Conservation (phyloP, 92 coral and sea anemone species). For the Bergia puertoricense region DNA sequence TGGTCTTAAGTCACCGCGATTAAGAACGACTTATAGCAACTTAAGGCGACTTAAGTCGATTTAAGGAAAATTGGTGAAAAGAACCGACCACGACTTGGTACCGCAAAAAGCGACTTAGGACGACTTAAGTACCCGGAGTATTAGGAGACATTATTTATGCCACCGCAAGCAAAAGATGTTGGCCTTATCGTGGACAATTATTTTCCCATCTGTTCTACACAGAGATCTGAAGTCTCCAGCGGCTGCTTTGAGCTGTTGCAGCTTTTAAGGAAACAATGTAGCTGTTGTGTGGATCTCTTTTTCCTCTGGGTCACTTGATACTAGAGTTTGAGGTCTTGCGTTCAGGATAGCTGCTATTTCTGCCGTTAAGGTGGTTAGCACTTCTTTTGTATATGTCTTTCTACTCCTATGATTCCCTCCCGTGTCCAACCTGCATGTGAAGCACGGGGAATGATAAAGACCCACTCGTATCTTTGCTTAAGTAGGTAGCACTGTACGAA, state of each 20-base stretch:
- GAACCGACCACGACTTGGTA: no score
- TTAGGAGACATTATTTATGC: conserved; percentile 38
- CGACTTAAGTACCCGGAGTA: background rate
- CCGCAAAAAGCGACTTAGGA: no score
- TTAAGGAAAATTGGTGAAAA: no score
- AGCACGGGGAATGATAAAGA: conserved; percentile 50
- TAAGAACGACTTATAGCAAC: no score
- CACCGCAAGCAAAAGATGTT: conserved; percentile 55
- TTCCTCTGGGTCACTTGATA: conserved; percentile 50
- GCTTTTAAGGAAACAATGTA: conserved; percentile 42
- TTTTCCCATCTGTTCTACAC: conserved; percentile 36
- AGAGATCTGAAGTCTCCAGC: conserved; percentile 49
- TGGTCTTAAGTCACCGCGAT: no score
- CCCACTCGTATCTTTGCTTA: conserved; percentile 43
- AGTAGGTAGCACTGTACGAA: conserved; percentile 28
- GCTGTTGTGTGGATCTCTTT: conserved; percentile 54
- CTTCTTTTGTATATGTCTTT: conserved; percentile 46
- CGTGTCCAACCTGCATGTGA: conserved; percentile 60
- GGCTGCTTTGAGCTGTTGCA: conserved; percentile 30
- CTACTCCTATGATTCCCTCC: conserved; percentile 61
- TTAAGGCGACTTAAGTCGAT: no score
- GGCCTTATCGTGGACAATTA: conserved; percentile 41
- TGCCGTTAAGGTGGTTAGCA: conserved; percentile 59
- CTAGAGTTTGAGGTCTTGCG: conserved; percentile 44
- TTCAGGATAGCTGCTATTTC: conserved; percentile 65